phyloP scores from a whole-genome alignment of 2,888 invertebrate species.

The Liposcelis brunnea region DNA sequence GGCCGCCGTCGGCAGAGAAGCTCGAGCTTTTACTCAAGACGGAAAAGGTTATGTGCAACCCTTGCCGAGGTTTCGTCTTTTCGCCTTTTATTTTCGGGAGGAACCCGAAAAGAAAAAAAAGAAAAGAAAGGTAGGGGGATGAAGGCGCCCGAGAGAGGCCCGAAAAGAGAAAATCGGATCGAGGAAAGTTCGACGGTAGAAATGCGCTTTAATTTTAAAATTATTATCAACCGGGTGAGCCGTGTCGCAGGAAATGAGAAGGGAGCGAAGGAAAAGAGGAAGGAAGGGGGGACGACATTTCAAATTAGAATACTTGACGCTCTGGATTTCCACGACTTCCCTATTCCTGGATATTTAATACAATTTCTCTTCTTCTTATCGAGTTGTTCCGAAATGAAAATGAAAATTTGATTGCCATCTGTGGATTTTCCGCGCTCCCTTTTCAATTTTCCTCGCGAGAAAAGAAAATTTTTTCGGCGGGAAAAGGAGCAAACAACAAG shows the following conservation, averaged over 20 bases:
- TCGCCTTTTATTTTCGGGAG: no score
- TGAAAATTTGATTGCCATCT: conserved; percentile 10
- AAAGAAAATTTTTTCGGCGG: no score
- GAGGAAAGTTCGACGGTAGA: background rate
- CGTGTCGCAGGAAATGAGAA: conserved; percentile 9
- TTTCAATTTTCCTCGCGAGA: conserved; percentile 1
- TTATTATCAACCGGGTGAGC: background rate
- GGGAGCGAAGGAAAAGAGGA: conserved; percentile 9
- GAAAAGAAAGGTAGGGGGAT: no score
- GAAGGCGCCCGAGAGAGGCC: no score
- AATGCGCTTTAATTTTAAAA: no score
- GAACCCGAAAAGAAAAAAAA: no score
- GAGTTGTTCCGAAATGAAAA: conserved; percentile 7
- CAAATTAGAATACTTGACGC: conserved; percentile 11
- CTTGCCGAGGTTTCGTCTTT: background rate
- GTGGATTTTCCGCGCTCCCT: background rate
- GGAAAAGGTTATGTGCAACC: background rate
- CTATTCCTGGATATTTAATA: conserved; percentile 9
- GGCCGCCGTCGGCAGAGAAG: conserved; percentile 9
- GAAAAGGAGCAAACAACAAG: no score
- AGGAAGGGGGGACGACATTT: conserved; percentile 11
- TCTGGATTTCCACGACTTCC: conserved; percentile 9
- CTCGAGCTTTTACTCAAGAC: no score
- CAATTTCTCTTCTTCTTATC: conserved; percentile 9
- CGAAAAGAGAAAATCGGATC: no score